Percentiles rank a stretch among this genome's conserved stretches.
Conservation (phyloP, 2,888 invertebrate genomes). For the Opisthograptis luteolata region DNA sequence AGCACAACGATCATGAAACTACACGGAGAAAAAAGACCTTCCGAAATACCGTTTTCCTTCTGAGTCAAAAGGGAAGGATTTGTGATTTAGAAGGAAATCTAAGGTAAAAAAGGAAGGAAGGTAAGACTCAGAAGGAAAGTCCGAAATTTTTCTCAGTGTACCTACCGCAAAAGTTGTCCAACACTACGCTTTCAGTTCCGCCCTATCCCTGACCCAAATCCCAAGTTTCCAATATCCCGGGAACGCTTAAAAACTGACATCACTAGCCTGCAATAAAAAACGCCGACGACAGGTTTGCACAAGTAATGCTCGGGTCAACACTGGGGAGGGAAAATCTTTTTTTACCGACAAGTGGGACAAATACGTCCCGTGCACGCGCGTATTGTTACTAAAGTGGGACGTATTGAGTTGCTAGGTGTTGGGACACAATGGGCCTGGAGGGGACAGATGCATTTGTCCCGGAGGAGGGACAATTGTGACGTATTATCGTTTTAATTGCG, state of each 20-base stretch:
- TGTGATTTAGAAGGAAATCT: too few relatives aligned
- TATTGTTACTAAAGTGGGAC: constrained; percentile 29
- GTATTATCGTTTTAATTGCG: constrained; percentile 11
- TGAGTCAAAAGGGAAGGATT: too few relatives aligned
- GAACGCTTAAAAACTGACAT: constrained; percentile 37
- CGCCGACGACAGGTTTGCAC: constrained; percentile 66
- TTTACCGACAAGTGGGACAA: constrained; percentile 50
- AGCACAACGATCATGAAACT: too few relatives aligned
- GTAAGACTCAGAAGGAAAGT: too few relatives aligned
- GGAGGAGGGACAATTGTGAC: neutral
- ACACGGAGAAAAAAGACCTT: too few relatives aligned
- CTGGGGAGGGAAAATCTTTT: constrained; percentile 48
- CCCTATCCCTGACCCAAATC: constrained; percentile 22
- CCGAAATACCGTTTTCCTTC: too few relatives aligned
- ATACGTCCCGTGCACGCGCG: constrained; percentile 49
- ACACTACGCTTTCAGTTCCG: too few relatives aligned
- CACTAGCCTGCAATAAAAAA: constrained; percentile 55
- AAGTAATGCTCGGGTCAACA: constrained; percentile 78
- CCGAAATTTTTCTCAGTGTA: too few relatives aligned
- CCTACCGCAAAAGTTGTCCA: too few relatives aligned
- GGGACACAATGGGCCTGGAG: constrained; percentile 28
- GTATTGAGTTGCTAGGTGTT: constrained; percentile 37
- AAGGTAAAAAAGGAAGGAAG: too few relatives aligned
- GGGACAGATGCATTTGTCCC: constrained; percentile 18
- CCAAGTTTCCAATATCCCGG: constrained; percentile 16